Conservation (phyloP, 1,140 invertebrate species). For the fruit fly (Drosophila melanogaster) region DNA sequence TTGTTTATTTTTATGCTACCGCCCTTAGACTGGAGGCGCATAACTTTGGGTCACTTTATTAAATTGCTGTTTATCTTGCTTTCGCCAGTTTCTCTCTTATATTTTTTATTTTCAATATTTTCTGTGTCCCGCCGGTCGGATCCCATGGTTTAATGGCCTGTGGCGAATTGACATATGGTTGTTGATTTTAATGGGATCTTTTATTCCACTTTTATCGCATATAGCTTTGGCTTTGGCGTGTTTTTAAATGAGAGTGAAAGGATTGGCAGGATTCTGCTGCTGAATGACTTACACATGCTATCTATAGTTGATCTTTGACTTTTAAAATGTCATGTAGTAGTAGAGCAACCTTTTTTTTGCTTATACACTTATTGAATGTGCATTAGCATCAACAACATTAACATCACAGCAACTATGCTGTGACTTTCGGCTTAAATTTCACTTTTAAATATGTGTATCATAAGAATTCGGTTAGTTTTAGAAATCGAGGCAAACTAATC, state of each 20-base stretch:
- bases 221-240: not conserved
- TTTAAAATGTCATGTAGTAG: not conserved
- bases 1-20: constrained; percentile 67
- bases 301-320: not conserved
- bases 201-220: constrained; percentile 33
- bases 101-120: constrained; percentile 39
- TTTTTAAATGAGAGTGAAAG: constrained; percentile 17
- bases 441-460: too few relatives aligned
- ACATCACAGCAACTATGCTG: too few relatives aligned
- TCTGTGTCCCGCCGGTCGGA: not conserved
- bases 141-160: constrained; percentile 53
- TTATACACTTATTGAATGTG: too few relatives aligned
- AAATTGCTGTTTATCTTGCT: constrained; percentile 69
- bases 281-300: not conserved
- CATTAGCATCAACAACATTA: not conserved
- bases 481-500: too few relatives aligned
- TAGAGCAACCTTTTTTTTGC: too few relatives aligned
- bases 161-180: constrained; percentile 64
- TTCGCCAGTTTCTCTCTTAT: constrained; percentile 18
- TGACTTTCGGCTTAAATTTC: not conserved
- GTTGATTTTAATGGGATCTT: constrained; percentile 65
- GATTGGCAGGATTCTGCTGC: not conserved
- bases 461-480: too few relatives aligned
- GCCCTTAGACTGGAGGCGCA: constrained; percentile 23
- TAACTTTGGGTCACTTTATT: constrained; percentile 70